phyloP scores from a whole-genome alignment of 2,113 vertebrate species.

The Callopanchax toddi region DNA sequence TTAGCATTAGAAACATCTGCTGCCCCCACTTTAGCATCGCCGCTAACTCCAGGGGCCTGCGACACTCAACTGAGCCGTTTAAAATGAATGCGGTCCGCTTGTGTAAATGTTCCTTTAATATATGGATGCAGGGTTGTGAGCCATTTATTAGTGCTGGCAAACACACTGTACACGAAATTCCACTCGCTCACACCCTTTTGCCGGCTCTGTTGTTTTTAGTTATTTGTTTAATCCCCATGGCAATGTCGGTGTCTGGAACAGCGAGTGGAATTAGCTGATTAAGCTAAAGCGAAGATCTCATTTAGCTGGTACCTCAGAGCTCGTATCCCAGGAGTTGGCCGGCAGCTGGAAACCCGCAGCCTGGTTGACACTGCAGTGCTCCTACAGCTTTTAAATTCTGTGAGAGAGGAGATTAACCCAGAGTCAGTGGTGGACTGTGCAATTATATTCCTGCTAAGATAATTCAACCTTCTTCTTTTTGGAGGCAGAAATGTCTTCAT shows the following conservation, averaged over 20 bases:
- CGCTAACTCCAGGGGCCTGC: slow-evolving; percentile 39
- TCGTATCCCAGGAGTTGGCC: slow-evolving; percentile 41
- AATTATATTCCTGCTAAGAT: slow-evolving; percentile 41
- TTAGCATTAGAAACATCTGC: slow-evolving; percentile 71
- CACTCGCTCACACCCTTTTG: slow-evolving; percentile 22
- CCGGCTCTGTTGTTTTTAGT: slow-evolving; percentile 29
- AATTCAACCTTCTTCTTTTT: slow-evolving; percentile 22
- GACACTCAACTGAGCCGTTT: slow-evolving; percentile 27
- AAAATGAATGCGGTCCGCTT: slow-evolving; percentile 57
- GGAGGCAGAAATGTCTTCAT: slow-evolving; percentile 15
- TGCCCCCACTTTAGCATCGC: slow-evolving; percentile 45
- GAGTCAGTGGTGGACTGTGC: slow-evolving; percentile 19
- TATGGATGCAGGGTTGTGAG: slow-evolving; percentile 29
- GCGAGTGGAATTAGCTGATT: slow-evolving; percentile 61
- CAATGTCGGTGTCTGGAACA: slow-evolving; percentile 44
- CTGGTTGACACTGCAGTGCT: slow-evolving; percentile 44
- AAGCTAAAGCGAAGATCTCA: slow-evolving; percentile 58
- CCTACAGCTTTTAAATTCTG: slow-evolving; percentile 29
- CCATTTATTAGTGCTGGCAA: slow-evolving; percentile 49
- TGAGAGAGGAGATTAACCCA: slow-evolving; percentile 37
- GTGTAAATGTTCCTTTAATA: slow-evolving; percentile 67
- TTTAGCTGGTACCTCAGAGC: slow-evolving; percentile 42
- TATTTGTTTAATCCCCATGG: slow-evolving; percentile 65
- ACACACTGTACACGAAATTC: slow-evolving; percentile 15
- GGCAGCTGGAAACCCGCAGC: slow-evolving; percentile 44